Evolutionary conservation across 2,113 vertebrate genomes (phyloP).

Genomic region (Mohoua ochrocephala): DNA sequence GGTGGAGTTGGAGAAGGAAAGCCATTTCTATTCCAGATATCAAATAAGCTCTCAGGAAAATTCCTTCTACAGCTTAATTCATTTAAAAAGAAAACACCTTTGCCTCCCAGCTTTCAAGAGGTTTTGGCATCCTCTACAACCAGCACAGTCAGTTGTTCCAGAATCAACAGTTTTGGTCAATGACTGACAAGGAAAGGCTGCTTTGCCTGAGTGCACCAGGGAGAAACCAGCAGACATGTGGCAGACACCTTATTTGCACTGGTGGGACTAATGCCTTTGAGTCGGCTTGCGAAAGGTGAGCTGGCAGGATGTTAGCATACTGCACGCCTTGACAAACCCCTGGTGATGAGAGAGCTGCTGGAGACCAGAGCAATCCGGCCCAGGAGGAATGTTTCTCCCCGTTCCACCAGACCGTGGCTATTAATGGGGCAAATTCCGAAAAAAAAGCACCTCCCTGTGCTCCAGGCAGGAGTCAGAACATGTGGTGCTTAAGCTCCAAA

Average conservation of each 20-base stretch:
- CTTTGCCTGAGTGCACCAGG: conserved; percentile 29
- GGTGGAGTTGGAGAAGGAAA: neutral
- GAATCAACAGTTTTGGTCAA: conserved; percentile 54
- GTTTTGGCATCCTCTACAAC: conserved; percentile 21
- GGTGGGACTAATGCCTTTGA: conserved; percentile 20
- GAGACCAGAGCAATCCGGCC: neutral
- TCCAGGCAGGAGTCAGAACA: neutral
- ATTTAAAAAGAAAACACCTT: conserved; percentile 51
- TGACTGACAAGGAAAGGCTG: conserved; percentile 40
- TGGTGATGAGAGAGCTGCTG: conserved; percentile 39
- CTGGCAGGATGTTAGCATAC: conserved; percentile 51
- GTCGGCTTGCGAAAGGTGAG: conserved; percentile 18
- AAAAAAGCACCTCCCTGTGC: neutral
- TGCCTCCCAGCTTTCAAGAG: conserved; percentile 10
- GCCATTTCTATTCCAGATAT: conserved; percentile 7
- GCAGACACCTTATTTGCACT: conserved; percentile 48
- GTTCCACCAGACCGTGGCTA: neutral
- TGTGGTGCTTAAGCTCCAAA: neutral
- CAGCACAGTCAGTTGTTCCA: conserved; percentile 17
- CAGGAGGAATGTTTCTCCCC: neutral
- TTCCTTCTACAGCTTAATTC: conserved; percentile 35
- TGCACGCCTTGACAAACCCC: neutral
- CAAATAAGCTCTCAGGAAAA: conserved; percentile 35
- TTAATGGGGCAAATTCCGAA: conserved; percentile 1
- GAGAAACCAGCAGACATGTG: conserved; percentile 11